Percentiles rank a stretch among this genome's conserved stretches.
These are phyloP conservation scores for Mimumesa dahlbomi DNA, from an alignment of 2,888 invertebrate species.

Conservation along the genomic window DNA sequence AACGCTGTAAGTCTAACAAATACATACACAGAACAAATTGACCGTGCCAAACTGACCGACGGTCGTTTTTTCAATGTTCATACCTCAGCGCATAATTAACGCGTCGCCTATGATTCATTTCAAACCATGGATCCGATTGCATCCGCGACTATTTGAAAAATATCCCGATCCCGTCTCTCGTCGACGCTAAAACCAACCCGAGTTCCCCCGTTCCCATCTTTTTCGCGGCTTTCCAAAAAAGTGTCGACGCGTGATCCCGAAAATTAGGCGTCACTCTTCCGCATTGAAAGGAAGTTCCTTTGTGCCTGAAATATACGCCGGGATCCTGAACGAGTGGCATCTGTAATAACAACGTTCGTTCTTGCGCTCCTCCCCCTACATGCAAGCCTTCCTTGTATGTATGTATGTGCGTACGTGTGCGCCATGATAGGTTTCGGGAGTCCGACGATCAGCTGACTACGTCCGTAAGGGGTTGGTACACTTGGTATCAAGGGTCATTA, in stretches of 20 bases:
- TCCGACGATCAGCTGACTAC: conserved; percentile 29
- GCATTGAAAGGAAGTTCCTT: conserved; percentile 70
- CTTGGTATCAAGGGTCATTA: conserved; percentile 5
- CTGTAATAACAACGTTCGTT: conserved; percentile 76
- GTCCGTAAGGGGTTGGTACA: neutral
- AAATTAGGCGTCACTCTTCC: conserved; percentile 70
- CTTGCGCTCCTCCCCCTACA: conserved; percentile 50
- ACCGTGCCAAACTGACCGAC: too few species aligned
- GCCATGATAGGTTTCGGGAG: conserved; percentile 36
- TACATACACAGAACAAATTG: too few species aligned
- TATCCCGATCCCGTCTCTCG: too few species aligned
- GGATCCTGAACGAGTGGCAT: conserved; percentile 74
- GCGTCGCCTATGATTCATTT: too few species aligned
- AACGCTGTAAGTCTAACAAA: too few species aligned
- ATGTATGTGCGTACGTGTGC: conserved; percentile 34
- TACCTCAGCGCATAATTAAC: too few species aligned
- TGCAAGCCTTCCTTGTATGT: neutral
- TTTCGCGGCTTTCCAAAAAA: conserved; percentile 30
- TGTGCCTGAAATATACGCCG: conserved; percentile 77
- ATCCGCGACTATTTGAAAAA: too few species aligned
- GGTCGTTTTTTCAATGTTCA: too few species aligned
- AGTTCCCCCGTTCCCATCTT: too few species aligned
- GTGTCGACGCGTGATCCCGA: conserved; percentile 36
- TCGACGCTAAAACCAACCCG: too few species aligned
- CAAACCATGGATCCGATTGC: too few species aligned